phyloP scores from a whole-genome alignment of 1,140 invertebrate genomes.

The Platyscapa corneri region DNA sequence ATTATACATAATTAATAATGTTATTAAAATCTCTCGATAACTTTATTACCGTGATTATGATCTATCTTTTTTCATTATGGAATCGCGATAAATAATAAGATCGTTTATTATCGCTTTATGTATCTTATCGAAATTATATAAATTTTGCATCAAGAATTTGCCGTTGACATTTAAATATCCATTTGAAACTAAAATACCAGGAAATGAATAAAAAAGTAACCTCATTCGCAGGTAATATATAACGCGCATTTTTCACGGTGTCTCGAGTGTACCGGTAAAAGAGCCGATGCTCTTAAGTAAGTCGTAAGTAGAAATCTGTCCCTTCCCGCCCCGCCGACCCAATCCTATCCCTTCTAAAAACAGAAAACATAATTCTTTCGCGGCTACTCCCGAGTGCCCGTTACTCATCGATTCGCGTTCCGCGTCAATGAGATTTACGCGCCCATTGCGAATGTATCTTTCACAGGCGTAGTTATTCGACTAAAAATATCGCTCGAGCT shows the following conservation, averaged over 20 bases:
- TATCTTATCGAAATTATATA: conserved; percentile 5
- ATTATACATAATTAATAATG: neutral
- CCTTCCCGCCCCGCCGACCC: neutral
- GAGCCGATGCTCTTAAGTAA: neutral
- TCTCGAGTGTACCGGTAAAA: conserved; percentile 1
- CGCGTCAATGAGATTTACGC: conserved; percentile 31
- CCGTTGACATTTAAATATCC: conserved; percentile 22
- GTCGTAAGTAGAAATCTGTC: neutral
- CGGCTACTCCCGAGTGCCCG: conserved; percentile 3
- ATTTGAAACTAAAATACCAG: neutral
- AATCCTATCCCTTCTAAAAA: conserved; percentile 17
- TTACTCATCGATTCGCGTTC: conserved; percentile 27
- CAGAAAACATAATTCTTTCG: conserved; percentile 36
- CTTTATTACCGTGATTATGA: neutral
- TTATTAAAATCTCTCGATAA: neutral
- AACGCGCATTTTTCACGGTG: conserved; percentile 21
- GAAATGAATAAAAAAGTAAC: neutral
- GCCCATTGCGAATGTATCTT: conserved; percentile 16
- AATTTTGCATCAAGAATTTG: conserved; percentile 14
- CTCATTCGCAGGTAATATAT: conserved; percentile 37
- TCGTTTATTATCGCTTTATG: neutral
- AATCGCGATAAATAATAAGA: neutral
- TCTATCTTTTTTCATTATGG: neutral
- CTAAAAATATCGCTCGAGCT: conserved; percentile 9
- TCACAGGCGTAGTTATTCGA: neutral